Percentiles rank a stretch among this genome's conserved stretches.
Conservation (phyloP, 1,140 invertebrate genomes). For the Planococcus citri region DNA sequence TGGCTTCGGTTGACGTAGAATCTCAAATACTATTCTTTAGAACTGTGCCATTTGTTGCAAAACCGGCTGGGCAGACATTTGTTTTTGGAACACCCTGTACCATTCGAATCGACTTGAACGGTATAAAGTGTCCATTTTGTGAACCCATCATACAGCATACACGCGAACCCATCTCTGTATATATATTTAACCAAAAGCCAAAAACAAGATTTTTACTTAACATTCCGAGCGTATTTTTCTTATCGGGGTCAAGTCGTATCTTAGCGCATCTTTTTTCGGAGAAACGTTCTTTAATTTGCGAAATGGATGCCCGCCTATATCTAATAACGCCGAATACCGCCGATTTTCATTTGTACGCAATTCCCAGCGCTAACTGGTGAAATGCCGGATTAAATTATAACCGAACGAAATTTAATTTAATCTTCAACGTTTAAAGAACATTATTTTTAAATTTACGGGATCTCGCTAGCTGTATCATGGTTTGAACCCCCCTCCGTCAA, state of each 20-base stretch:
- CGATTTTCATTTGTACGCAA: neutral
- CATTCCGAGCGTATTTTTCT: conserved; percentile 6
- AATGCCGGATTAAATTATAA: conserved; percentile 4
- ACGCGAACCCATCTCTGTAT: too few species aligned
- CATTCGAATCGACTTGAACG: too few species aligned
- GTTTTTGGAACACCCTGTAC: too few species aligned
- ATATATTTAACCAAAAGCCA: neutral
- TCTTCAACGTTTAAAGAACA: conserved; percentile 1
- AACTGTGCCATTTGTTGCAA: too few species aligned
- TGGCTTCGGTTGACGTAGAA: too few species aligned
- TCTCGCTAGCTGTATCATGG: too few species aligned
- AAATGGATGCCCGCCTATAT: conserved; percentile 6
- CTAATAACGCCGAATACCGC: neutral
- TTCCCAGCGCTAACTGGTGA: neutral
- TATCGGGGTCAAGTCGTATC: conserved; percentile 1
- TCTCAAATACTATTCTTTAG: too few species aligned
- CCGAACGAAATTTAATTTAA: conserved; percentile 8
- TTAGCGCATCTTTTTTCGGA: neutral
- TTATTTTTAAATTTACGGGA: neutral
- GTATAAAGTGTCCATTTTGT: neutral
- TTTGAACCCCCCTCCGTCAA: too few species aligned
- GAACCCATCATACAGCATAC: neutral
- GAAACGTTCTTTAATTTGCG: conserved; percentile 6
- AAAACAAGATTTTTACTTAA: conserved; percentile 4
- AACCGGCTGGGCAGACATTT: too few species aligned